Percentiles rank a stretch among this genome's conserved stretches.
These are phyloP conservation scores for Simalia tracyae DNA, from an alignment of 2,797 vertebrate species.

Conservation along the genomic window DNA sequence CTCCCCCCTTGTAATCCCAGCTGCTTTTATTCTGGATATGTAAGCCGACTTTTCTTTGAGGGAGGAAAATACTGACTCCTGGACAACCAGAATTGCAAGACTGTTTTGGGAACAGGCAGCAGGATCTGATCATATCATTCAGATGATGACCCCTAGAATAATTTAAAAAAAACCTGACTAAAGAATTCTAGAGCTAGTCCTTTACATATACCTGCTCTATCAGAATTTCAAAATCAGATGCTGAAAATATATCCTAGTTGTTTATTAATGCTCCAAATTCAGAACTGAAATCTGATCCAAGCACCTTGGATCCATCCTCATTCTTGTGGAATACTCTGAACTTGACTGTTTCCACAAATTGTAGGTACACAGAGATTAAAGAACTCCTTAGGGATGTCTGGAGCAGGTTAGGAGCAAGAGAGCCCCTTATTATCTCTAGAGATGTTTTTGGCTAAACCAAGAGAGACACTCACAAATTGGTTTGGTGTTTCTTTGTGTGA, in stretches of 20 bases:
- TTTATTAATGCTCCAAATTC: background rate
- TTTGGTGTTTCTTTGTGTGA: background rate
- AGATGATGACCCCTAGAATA: background rate
- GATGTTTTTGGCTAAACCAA: background rate
- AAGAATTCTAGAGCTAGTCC: background rate
- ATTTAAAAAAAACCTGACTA: background rate
- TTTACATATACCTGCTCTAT: background rate
- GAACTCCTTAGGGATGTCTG: background rate
- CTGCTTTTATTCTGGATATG: background rate
- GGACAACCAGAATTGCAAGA: background rate
- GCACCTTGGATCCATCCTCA: background rate
- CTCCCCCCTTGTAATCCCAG: background rate
- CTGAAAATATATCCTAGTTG: background rate
- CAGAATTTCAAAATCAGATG: background rate
- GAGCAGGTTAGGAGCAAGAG: background rate
- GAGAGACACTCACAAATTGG: background rate
- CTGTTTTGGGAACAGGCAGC: background rate
- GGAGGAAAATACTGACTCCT: background rate
- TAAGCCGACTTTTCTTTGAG: background rate
- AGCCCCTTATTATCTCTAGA: no score
- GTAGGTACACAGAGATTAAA: background rate
- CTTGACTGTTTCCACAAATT: background rate
- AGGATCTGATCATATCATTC: background rate
- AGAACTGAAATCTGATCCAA: background rate
- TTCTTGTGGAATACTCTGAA: background rate